Conservation (phyloP, 2,797 vertebrate species). For the Stomatorhinus walkeri region DNA sequence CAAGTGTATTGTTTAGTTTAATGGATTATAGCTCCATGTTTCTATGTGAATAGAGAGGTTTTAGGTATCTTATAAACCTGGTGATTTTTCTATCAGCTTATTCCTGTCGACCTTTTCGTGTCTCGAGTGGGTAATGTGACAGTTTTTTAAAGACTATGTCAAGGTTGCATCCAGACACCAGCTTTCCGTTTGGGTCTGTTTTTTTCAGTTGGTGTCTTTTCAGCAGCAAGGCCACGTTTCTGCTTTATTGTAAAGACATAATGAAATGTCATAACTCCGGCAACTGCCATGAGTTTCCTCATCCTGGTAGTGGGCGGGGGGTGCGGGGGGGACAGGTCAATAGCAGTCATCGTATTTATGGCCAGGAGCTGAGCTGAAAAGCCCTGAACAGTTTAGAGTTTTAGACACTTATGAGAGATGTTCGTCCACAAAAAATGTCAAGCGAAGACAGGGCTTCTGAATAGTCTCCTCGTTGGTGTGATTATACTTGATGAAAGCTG, state of each 20-base stretch:
- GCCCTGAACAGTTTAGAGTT: background rate
- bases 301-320: background rate
- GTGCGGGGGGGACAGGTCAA: background rate
- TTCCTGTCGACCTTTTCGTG: background rate
- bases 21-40: constrained; percentile 42
- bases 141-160: background rate
- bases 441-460: background rate
- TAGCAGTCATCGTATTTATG: background rate
- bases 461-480: background rate
- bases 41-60: background rate
- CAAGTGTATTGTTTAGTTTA: constrained; percentile 53
- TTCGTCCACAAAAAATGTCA: background rate
- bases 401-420: background rate
- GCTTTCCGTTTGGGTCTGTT: background rate
- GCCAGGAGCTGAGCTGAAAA: background rate
- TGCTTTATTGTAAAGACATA: background rate
- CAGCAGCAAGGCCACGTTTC: constrained; percentile 16
- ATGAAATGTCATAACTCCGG: constrained; percentile 11
- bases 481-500: background rate
- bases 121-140: background rate
- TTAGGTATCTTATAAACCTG: background rate
- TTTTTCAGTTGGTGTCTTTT: background rate
- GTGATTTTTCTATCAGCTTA: background rate
- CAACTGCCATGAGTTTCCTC: constrained; percentile 12
- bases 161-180: background rate